phyloP scores from a whole-genome alignment of 2,113 vertebrate genomes.

The Entosphenus tridentatus region DNA sequence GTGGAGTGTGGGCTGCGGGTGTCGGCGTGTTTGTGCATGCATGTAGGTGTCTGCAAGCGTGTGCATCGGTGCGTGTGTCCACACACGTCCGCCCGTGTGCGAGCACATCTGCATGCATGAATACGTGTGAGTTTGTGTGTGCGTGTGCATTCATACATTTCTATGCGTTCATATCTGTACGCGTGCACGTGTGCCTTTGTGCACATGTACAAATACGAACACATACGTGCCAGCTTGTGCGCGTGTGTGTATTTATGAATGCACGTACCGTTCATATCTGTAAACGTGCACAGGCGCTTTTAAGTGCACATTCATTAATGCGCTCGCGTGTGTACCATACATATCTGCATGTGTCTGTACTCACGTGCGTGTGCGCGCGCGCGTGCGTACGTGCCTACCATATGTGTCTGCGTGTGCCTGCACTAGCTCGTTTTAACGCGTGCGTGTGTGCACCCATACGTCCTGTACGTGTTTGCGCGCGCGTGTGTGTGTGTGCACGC shows the following conservation, averaged over 20 bases:
- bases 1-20: too few relatives aligned
- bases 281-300: not conserved
- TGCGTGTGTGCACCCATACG: not conserved
- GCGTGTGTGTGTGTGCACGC: not conserved
- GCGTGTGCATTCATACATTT: not conserved
- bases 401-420: not conserved
- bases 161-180: not conserved
- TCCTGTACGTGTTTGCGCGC: not conserved
- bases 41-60: too few relatives aligned
- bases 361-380: too few relatives aligned
- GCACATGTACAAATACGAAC: not conserved
- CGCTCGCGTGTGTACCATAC: too few relatives aligned
- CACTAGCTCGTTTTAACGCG: not conserved
- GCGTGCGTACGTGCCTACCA: not conserved
- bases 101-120: too few relatives aligned
- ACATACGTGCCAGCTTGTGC: not conserved
- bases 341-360: too few relatives aligned
- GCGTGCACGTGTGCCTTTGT: slow-evolving; percentile 1
- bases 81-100: too few relatives aligned
- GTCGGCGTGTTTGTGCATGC: too few relatives aligned
- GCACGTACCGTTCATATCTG: not conserved
- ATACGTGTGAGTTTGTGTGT: slow-evolving; percentile 16
- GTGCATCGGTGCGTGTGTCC: too few relatives aligned
- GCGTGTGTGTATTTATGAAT: not conserved
- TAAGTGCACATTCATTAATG: too few relatives aligned